phyloP scores from a whole-genome alignment of 2,113 vertebrate genomes.

The Sinocyclocheilus anshuiensis region DNA sequence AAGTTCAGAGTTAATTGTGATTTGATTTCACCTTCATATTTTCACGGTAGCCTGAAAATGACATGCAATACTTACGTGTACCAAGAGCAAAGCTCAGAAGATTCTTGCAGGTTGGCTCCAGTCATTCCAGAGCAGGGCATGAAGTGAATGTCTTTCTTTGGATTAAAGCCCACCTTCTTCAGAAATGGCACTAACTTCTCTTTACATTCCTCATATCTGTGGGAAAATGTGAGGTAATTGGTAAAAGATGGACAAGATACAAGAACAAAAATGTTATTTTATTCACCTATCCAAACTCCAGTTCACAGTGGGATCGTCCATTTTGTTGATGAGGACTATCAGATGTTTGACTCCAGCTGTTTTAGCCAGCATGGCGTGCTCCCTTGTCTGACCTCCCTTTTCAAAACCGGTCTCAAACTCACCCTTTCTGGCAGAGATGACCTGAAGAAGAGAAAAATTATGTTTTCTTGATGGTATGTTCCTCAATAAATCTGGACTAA shows the following conservation, averaged over 20 bases:
- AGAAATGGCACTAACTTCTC: conserved; percentile 99
- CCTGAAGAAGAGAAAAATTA: conserved; percentile 71
- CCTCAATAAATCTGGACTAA: background rate
- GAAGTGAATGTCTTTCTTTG: conserved; percentile 99
- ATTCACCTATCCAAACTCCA: conserved; percentile 94
- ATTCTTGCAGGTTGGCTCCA: conserved; percentile 96
- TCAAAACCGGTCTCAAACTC: conserved; percentile 99
- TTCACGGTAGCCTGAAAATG: background rate
- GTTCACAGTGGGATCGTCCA: conserved; percentile 98
- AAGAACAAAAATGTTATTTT: conserved; percentile 11
- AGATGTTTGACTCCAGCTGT: conserved; percentile 98
- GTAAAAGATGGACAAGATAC: background rate
- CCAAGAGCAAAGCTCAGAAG: conserved; percentile 90
- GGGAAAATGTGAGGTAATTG: background rate
- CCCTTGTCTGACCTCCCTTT: conserved; percentile 97
- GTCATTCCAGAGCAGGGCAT: conserved; percentile 99
- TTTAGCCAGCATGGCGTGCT: conserved; percentile 98
- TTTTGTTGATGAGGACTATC: conserved; percentile 98
- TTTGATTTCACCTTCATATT: background rate
- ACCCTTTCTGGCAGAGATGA: conserved; percentile 98
- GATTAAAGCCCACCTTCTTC: conserved; percentile 99
- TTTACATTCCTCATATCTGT: conserved; percentile 98
- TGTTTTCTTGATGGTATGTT: background rate
- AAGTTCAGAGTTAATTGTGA: conserved; percentile 35
- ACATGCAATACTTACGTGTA: conserved; percentile 86